A percentile compares a stretch with the other conserved stretches of the same genome.
These are phyloP conservation scores for Prunella fulvescens DNA, from an alignment of 2,113 vertebrate species.

Conservation along the genomic window DNA sequence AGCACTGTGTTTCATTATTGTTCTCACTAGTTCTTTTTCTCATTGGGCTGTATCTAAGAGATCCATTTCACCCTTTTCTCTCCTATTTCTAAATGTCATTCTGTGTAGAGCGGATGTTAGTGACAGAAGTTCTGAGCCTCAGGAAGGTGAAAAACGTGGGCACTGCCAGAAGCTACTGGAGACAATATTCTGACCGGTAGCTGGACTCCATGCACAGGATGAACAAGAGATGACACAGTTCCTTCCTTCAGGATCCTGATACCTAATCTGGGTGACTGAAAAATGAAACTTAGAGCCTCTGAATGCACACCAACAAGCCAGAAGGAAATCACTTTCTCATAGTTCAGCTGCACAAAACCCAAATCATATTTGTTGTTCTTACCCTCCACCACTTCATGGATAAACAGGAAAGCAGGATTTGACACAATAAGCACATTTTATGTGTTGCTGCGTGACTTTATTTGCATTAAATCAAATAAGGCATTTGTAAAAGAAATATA, in stretches of 20 bases:
- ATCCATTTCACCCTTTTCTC: not conserved
- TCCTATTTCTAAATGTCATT: slow-evolving; percentile 48
- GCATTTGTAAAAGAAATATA: not conserved
- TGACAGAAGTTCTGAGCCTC: slow-evolving; percentile 59
- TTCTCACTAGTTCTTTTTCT: not conserved
- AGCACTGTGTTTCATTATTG: not conserved
- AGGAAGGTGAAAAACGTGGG: slow-evolving; percentile 68
- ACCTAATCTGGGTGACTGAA: slow-evolving; percentile 41
- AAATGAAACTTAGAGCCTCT: slow-evolving; percentile 3
- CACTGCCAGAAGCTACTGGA: slow-evolving; percentile 54
- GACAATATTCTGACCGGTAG: slow-evolving; percentile 57
- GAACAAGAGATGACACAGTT: slow-evolving; percentile 71
- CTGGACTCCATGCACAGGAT: slow-evolving; percentile 65
- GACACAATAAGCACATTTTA: slow-evolving; percentile 5
- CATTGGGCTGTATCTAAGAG: not conserved
- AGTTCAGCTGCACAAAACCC: slow-evolving; percentile 56
- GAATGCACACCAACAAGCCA: not conserved
- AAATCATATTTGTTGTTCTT: slow-evolving; percentile 35
- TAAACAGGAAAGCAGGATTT: slow-evolving; percentile 70
- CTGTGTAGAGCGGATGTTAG: slow-evolving; percentile 44
- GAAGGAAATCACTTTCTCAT: slow-evolving; percentile 68
- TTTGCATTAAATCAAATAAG: not conserved
- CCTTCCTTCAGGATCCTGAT: slow-evolving; percentile 70
- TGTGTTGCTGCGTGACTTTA: not conserved
- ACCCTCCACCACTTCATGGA: not conserved